Evolutionary conservation across 2,888 invertebrate species (phyloP).

Genomic region (Spisula subtruncata): DNA sequence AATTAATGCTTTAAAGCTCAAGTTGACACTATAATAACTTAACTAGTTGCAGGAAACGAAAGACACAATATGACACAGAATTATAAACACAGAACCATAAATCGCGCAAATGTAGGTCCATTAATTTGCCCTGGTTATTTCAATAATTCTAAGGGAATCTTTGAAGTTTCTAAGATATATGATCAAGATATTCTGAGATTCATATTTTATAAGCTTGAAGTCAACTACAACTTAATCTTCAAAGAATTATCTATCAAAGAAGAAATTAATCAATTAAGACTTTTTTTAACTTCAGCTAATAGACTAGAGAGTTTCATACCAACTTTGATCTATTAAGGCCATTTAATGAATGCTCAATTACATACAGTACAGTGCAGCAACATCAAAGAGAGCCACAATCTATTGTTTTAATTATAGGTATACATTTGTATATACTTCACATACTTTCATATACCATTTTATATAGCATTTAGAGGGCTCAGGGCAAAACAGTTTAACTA

Average conservation of each 20-base stretch:
- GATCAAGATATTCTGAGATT: slow-evolving; percentile 4
- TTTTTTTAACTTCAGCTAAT: slow-evolving; percentile 16
- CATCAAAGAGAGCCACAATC: slow-evolving; percentile 24
- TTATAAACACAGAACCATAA: too few species aligned
- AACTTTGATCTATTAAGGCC: slow-evolving; percentile 49
- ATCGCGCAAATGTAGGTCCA: too few species aligned
- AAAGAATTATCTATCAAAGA: slow-evolving; percentile 37
- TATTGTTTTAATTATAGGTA: slow-evolving; percentile 32
- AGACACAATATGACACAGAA: too few species aligned
- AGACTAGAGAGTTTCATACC: slow-evolving; percentile 24
- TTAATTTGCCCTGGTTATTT: too few species aligned
- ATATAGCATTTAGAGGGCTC: background rate
- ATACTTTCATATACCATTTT: background rate
- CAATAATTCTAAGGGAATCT: background rate
- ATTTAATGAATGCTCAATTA: slow-evolving; percentile 50
- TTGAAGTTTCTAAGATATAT: background rate
- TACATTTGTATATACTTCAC: too few species aligned
- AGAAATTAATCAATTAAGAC: slow-evolving; percentile 30
- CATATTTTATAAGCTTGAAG: background rate
- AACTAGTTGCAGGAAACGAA: too few species aligned
- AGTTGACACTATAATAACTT: too few species aligned
- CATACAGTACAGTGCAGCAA: background rate
- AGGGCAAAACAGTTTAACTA: too few species aligned
- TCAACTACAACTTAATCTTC: slow-evolving; percentile 22
- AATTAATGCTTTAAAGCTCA: too few species aligned